A percentile compares a stretch with the other conserved stretches of the same genome.
These are phyloP conservation scores for Cheilosia variabilis DNA, from an alignment of 2,888 invertebrate genomes.

Conservation along the genomic window DNA sequence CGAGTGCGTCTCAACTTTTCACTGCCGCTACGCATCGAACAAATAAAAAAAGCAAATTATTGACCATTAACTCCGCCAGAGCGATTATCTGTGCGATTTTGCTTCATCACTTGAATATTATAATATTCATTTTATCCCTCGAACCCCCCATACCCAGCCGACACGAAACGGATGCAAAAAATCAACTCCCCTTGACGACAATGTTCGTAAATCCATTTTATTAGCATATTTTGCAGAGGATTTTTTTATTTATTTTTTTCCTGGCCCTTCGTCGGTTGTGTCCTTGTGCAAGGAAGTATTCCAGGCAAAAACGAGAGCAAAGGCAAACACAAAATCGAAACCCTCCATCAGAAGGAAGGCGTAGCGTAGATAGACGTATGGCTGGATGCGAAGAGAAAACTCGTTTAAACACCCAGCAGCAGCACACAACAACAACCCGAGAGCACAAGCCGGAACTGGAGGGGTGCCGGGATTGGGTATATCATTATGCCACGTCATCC, in stretches of 20 bases:
- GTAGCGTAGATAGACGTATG: not conserved
- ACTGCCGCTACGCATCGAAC: not conserved
- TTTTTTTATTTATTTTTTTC: not conserved
- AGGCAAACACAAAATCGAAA: conserved; percentile 7
- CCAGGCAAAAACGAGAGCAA: not conserved
- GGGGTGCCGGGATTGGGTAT: conserved; percentile 5
- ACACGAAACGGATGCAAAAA: conserved; percentile 36
- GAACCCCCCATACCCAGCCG: conserved; percentile 9
- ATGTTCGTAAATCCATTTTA: conserved; percentile 66
- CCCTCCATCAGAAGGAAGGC: not conserved
- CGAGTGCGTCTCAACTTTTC: not conserved
- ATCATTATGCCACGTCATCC: conserved; percentile 37
- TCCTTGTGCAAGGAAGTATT: conserved; percentile 21
- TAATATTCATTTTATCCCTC: conserved; percentile 17
- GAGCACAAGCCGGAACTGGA: not conserved
- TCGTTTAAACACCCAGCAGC: conserved; percentile 21
- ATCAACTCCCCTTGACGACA: conserved; percentile 38
- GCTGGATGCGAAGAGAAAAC: conserved; percentile 6
- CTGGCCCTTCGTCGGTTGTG: not conserved
- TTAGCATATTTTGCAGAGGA: conserved; percentile 59
- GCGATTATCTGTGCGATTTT: conserved; percentile 51
- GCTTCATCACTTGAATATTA: conserved; percentile 41
- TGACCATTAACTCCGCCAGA: conserved; percentile 51
- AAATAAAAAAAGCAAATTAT: conserved; percentile 36
- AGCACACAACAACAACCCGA: not conserved